A percentile compares a stretch with the other conserved stretches of the same genome.
Conservation (phyloP, 2,113 vertebrate species). For the Neodon shergylaensis region DNA sequence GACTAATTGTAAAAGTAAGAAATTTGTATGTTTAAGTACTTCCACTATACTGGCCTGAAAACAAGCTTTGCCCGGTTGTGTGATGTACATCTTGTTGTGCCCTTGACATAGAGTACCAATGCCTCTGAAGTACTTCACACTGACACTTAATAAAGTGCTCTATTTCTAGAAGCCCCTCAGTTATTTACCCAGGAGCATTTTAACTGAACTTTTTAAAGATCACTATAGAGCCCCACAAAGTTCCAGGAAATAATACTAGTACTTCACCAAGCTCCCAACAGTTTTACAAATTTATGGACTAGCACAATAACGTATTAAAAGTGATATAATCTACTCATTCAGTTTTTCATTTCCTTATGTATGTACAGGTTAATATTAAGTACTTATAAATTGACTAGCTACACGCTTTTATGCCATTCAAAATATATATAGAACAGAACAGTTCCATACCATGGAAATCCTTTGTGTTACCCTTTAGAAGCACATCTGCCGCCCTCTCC, state of each 20-base stretch:
- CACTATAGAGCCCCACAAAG: neutral
- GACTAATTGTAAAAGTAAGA: conserved; percentile 30
- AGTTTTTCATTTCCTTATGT: neutral
- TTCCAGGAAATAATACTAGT: neutral
- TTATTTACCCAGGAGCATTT: neutral
- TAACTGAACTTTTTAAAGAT: neutral
- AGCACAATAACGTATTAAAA: neutral
- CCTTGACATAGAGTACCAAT: neutral
- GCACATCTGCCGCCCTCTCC: neutral
- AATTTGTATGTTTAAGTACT: neutral
- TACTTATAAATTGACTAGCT: neutral
- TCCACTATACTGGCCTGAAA: neutral
- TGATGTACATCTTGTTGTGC: neutral
- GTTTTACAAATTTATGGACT: conserved; percentile 3
- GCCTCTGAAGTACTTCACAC: neutral
- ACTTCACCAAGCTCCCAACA: neutral
- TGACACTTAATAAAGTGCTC: neutral
- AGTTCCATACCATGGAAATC: neutral
- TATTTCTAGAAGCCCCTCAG: neutral
- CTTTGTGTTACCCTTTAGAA: neutral
- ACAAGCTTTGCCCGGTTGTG: neutral
- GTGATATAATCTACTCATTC: neutral
- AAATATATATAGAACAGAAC: neutral
- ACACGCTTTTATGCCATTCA: neutral
- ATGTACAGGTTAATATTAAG: neutral